Conservation (phyloP, 2,888 invertebrate genomes). For the Hedya salicella region DNA sequence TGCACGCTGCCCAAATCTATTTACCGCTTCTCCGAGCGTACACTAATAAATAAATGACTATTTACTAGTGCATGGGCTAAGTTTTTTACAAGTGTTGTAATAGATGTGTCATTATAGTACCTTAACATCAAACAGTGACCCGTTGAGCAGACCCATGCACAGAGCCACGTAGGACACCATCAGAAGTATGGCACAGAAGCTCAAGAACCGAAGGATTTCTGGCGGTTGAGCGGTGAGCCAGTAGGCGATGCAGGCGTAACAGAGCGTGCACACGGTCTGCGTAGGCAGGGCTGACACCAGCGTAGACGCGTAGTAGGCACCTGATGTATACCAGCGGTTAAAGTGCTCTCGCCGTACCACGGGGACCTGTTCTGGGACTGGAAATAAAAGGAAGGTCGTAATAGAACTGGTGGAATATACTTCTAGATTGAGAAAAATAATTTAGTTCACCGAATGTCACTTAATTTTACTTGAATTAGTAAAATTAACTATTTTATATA, state of each 20-base stretch:
- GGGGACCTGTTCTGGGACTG: conserved; percentile 94
- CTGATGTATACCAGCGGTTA: conserved; percentile 95
- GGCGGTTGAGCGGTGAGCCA: conserved; percentile 94
- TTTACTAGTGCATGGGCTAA: too few relatives aligned
- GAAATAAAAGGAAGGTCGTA: conserved; percentile 35
- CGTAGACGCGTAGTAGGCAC: conserved; percentile 92
- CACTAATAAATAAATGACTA: too few relatives aligned
- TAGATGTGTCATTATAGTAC: conserved; percentile 73
- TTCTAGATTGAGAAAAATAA: too few relatives aligned
- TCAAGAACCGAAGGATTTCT: conserved; percentile 89
- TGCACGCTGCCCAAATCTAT: too few relatives aligned
- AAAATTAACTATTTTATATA: too few relatives aligned
- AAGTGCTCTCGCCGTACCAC: conserved; percentile 93
- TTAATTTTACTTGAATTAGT: too few relatives aligned
- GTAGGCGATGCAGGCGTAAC: conserved; percentile 92
- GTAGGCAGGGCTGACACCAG: conserved; percentile 92
- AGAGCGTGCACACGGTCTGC: conserved; percentile 90
- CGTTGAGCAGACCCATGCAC: conserved; percentile 93
- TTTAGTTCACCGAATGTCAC: too few relatives aligned
- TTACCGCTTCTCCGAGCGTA: too few relatives aligned
- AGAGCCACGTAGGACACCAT: conserved; percentile 94
- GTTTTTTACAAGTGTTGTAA: too few relatives aligned
- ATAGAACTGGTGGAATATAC: too few relatives aligned
- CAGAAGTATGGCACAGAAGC: conserved; percentile 89
- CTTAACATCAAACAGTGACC: conserved; percentile 91